Evolutionary conservation across 2,797 vertebrate genomes (phyloP), one percentile per base, ranked within the genome.

Genomic region (Orestias chungarensis): DNA sequence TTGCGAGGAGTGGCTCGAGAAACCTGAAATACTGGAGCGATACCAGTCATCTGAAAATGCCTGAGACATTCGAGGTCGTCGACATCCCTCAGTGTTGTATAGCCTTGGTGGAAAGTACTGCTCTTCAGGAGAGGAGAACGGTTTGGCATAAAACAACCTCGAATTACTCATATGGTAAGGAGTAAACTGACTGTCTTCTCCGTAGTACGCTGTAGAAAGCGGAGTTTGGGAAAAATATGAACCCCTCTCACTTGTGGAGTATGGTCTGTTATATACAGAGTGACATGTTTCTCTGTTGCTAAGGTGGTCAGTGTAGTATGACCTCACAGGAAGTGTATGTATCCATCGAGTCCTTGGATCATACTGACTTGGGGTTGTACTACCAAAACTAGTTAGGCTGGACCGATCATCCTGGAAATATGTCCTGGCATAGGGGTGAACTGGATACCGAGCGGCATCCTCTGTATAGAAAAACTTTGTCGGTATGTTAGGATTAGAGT

Each of bases 401-500:
- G 92, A 94, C 4, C 92, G 91, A 84, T 95, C 94, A 76, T 94
- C 94, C 74, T 93, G 94, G 2, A 94, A 95, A 82, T 95, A 93
- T 0, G 94, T 73, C 49, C 95, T 94, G 57, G 86, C 93, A 74
- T 66, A 94, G 61, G 91, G 94, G 49, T 94, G 94, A 43, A 93
- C 85, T 1, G 95, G 89, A 84, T 94, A 96, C 59, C 93, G 90
- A 0, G 90, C 87, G 0, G 96, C 87, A 64, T 98, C 97, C 64
- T 98, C 97, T 0, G 96, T 93, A 3, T 97, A 98, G 91, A 96
- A 98, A 83, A 96, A 97, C 68, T 97, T 97, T 27, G 96, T 94
- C 0, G 97, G 97, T 82, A 96, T 95, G 0, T 95, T 92, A 0
- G 96, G 90, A 44, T 95, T 93, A 0, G 95, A 88, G 82, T 96